Evolutionary conservation across 1,140 invertebrate species (phyloP).

Genomic region (Scylla paramamosain): DNA sequence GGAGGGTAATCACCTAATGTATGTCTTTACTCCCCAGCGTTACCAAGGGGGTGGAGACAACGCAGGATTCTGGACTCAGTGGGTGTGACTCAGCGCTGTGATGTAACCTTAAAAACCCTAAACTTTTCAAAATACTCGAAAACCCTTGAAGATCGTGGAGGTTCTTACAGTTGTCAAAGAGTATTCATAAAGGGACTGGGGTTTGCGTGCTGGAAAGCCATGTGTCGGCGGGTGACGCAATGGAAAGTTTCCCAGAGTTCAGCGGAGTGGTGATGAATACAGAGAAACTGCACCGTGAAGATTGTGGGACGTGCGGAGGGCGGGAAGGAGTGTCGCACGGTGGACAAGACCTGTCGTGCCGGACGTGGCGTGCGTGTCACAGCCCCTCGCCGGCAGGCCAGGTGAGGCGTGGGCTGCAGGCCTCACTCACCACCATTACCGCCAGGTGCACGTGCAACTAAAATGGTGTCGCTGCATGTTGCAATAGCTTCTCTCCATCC

Average conservation of each 20-base stretch:
- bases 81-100: no score
- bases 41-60: neutral
- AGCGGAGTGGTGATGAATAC: slow-evolving; percentile 2
- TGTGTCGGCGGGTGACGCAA: neutral
- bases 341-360: neutral
- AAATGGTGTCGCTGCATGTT: neutral
- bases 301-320: neutral
- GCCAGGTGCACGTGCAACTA: neutral
- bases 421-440: neutral
- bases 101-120: no score
- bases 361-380: neutral
- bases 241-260: neutral
- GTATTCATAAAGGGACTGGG: neutral
- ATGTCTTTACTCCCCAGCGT: neutral
- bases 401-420: neutral
- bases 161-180: no score
- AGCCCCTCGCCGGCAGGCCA: neutral
- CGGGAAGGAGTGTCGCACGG: neutral
- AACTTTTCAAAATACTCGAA: no score
- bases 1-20: neutral
- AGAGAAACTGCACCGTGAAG: neutral
- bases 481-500: no score
- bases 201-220: neutral
- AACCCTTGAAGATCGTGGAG: no score
- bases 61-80: neutral